A percentile compares a stretch with the other conserved stretches of the same genome.
These are phyloP conservation scores for Melanotaenia pygmaea DNA, from an alignment of 2,797 vertebrate genomes.

Conservation along the genomic window DNA sequence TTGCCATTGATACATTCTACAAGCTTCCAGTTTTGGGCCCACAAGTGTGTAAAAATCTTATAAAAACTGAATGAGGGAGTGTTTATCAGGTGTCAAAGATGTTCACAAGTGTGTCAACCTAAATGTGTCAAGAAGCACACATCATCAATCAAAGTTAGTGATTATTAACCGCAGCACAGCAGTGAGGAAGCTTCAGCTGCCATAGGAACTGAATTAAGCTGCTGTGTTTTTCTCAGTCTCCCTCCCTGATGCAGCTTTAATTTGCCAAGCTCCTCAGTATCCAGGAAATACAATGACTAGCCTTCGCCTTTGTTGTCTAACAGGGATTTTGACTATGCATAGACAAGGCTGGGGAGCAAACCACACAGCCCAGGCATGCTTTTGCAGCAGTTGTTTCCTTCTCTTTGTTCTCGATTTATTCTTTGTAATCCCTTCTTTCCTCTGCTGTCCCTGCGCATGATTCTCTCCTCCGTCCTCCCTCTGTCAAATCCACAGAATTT, in stretches of 20 bases:
- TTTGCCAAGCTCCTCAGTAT: constrained; percentile 73
- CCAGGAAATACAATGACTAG: constrained; percentile 73
- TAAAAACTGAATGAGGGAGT: not conserved
- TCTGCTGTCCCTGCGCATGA: constrained; percentile 38
- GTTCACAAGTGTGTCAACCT: constrained; percentile 35
- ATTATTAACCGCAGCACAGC: constrained; percentile 52
- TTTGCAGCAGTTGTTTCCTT: constrained; percentile 65
- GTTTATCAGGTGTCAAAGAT: constrained; percentile 19
- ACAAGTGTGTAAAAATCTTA: not conserved
- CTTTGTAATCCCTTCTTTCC: constrained; percentile 67
- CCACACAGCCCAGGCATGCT: constrained; percentile 67
- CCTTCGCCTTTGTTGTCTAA: constrained; percentile 74
- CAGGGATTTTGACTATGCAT: constrained; percentile 73
- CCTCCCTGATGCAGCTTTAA: constrained; percentile 68
- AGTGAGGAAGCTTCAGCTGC: constrained; percentile 52
- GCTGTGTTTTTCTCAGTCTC: constrained; percentile 55
- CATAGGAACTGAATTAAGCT: constrained; percentile 65
- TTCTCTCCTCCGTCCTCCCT: constrained; percentile 39
- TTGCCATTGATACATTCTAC: not conserved
- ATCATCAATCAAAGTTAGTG: constrained; percentile 53
- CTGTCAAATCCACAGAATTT: constrained; percentile 39
- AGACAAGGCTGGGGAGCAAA: constrained; percentile 66
- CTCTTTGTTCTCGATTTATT: constrained; percentile 72
- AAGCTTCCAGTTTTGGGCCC: not conserved
- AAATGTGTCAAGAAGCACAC: constrained; percentile 53